These are phyloP conservation scores for Adelognathus sp. DNA, from an alignment of 2,888 invertebrate genomes.

Conservation along the genomic window DNA sequence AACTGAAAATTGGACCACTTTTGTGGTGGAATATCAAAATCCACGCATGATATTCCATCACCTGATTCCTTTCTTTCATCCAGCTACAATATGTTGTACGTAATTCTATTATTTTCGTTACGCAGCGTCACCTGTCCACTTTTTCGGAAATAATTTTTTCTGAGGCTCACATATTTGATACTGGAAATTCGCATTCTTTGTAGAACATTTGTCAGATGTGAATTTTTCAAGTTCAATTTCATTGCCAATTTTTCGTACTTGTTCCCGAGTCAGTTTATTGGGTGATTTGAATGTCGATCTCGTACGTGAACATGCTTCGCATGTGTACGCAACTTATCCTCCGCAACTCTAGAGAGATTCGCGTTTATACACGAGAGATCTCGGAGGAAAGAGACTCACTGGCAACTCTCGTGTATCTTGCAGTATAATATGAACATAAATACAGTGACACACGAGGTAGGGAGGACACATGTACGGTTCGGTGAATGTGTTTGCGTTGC, in stretches of 20 bases:
- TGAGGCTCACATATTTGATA: no score
- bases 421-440: conserved; percentile 56
- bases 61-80: no score
- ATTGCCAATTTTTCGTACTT: not conserved
- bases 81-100: no score
- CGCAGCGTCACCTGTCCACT: no score
- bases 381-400: conserved; percentile 45
- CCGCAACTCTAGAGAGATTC: conserved; percentile 1
- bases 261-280: not conserved
- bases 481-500: conserved; percentile 25
- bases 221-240: conserved; percentile 17
- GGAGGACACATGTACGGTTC: conserved; percentile 36
- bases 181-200: no score
- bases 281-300: not conserved
- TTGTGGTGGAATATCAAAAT: no score
- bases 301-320: not conserved
- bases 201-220: not conserved
- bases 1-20: no score
- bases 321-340: not conserved
- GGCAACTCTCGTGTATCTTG: conserved; percentile 52
- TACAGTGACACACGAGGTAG: conserved; percentile 46
- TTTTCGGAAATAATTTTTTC: no score
- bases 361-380: not conserved
- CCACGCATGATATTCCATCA: no score
- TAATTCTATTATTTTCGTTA: no score